A percentile compares a stretch with the other conserved stretches of the same genome.
Evolutionary conservation across 1,140 invertebrate genomes (phyloP).

Genomic region (Streblospio benedicti): DNA sequence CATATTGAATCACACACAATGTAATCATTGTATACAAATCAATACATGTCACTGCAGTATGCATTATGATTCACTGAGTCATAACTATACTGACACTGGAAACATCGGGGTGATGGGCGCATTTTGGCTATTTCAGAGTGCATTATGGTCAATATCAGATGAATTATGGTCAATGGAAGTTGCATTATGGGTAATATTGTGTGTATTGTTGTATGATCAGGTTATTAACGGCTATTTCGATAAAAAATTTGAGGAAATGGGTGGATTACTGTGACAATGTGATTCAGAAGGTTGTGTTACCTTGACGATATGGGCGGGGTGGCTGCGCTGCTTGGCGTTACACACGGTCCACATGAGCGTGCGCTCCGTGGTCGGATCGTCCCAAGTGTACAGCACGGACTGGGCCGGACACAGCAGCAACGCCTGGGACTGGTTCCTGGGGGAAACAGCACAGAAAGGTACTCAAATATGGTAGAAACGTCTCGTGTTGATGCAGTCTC

Average conservation of each 20-base stretch:
- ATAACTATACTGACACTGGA: neutral
- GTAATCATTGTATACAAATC: too few species aligned
- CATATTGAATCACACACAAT: too few species aligned
- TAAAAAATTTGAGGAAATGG: too few species aligned
- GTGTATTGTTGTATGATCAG: too few species aligned
- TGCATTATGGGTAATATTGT: too few species aligned
- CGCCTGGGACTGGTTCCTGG: constrained; percentile 51
- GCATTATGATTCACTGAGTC: too few species aligned
- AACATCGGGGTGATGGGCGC: neutral
- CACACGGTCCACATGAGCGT: constrained; percentile 73
- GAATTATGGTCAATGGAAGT: too few species aligned
- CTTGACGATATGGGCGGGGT: constrained; percentile 61
- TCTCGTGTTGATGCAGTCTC: too few species aligned
- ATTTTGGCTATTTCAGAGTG: too few species aligned
- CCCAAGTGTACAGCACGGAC: constrained; percentile 74
- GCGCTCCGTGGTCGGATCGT: constrained; percentile 65
- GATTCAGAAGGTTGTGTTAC: constrained; percentile 37
- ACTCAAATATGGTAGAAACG: neutral
- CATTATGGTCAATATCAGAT: too few species aligned
- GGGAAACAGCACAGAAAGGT: neutral
- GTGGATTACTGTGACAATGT: neutral
- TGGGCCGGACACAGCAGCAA: constrained; percentile 68
- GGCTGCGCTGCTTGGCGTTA: constrained; percentile 66
- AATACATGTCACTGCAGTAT: too few species aligned
- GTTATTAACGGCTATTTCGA: too few species aligned